phyloP scores from a whole-genome alignment of 2,797 vertebrate genomes.

The Chelidonichthys spinosus region DNA sequence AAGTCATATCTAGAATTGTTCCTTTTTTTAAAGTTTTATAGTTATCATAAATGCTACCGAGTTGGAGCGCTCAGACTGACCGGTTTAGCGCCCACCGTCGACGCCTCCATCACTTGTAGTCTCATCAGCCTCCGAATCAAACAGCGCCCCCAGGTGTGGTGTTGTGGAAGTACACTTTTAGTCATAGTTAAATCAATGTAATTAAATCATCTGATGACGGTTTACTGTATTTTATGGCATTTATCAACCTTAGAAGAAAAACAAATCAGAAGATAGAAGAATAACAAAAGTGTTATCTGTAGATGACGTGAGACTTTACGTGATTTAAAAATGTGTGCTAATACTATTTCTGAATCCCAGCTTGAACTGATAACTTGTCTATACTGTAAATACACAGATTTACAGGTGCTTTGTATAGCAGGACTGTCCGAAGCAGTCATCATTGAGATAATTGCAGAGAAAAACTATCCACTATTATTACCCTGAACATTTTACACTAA shows the following conservation, averaged over 20 bases:
- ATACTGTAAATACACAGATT: not conserved
- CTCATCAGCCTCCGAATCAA: not conserved
- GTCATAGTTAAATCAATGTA: not conserved
- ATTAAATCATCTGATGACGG: not conserved
- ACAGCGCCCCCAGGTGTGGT: slow-evolving; percentile 52
- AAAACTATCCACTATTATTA: not conserved
- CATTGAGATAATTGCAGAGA: not conserved
- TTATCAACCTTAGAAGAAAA: too few relatives aligned
- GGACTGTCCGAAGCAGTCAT: too few relatives aligned
- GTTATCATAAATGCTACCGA: not conserved
- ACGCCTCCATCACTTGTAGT: not conserved
- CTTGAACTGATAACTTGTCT: not conserved
- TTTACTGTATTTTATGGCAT: too few relatives aligned
- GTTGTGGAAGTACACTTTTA: not conserved
- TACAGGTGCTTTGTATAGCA: not conserved
- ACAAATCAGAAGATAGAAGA: too few relatives aligned
- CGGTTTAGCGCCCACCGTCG: slow-evolving; percentile 22
- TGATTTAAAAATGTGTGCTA: not conserved
- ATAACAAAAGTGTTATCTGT: too few relatives aligned
- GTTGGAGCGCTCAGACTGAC: not conserved
- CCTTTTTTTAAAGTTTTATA: not conserved
- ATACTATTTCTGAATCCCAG: not conserved
- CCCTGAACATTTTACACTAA: not conserved
- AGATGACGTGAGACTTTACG: too few relatives aligned
- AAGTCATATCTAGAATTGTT: not conserved